Percentiles rank a stretch among this genome's conserved stretches.
These are phyloP conservation scores for Gandaritis pyraliata DNA, from an alignment of 2,888 invertebrate genomes.

Conservation along the genomic window DNA sequence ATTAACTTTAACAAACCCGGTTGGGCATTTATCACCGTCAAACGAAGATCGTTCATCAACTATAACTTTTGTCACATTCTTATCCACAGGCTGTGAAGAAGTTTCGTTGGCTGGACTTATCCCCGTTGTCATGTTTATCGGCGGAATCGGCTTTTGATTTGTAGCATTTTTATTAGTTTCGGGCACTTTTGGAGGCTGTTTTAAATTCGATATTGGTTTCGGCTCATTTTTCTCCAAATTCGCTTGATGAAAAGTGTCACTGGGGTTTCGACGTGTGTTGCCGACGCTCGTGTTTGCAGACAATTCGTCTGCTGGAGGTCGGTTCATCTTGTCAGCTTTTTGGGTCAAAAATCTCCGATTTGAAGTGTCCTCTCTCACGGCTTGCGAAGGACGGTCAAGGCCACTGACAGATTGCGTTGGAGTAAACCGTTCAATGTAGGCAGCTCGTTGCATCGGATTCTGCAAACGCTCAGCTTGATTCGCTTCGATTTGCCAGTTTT, in stretches of 20 bases:
- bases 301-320: conserved; percentile 11
- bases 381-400: conserved; percentile 38
- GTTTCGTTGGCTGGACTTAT: conserved; percentile 35
- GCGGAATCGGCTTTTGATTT: conserved; percentile 4
- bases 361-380: conserved; percentile 41
- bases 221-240: background rate
- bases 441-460: conserved; percentile 38
- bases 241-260: background rate
- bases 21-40: conserved; percentile 61
- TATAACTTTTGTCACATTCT: conserved; percentile 43
- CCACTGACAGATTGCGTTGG: conserved; percentile 33
- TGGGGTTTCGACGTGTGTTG: conserved; percentile 19
- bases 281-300: conserved; percentile 12
- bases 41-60: conserved; percentile 60
- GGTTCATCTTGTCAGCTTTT: conserved; percentile 31
- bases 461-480: conserved; percentile 18
- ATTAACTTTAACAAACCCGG: conserved; percentile 58
- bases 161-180: conserved; percentile 3
- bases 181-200: conserved; percentile 13
- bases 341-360: conserved; percentile 43
- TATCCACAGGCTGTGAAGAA: conserved; percentile 36
- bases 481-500: conserved; percentile 21
- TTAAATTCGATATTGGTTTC: conserved; percentile 14
- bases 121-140: background rate
- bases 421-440: conserved; percentile 36